Evolutionary conservation across 1,140 invertebrate species (phyloP), one percentile per base, ranked within the genome.

Genomic region (Drosophila elegans): DNA sequence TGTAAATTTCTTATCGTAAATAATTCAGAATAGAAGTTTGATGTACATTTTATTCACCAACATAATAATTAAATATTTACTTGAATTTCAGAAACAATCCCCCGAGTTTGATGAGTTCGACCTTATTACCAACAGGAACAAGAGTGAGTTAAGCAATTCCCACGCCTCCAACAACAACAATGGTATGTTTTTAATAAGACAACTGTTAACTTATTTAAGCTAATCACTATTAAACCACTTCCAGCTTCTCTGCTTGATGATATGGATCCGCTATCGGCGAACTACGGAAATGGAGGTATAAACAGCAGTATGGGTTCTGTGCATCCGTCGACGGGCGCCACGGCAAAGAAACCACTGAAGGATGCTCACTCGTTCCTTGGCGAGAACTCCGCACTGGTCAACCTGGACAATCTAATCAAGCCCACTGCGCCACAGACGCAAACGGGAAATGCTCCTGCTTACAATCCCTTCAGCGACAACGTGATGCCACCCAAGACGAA

Each of bases 321-420:
- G 46, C 80, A 89, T 62, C 85, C 80, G 13, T 88, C 90, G 27
- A 88, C 90, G 32, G 83, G 83, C 6, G 88, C 91, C 60, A 85
- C 81, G n/a, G 76, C 91, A 27, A 92, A 93, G 78, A 92, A 92
- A 72, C 91, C 85, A 53, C 96, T 97, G 92, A 98, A 98, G 93
- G 98, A 97, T 57, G 97, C 98, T 7, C 97, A 98, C 78, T 96
- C 95, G 78, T 99, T 99, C 93, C 94, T 99, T 6, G 98, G 98
- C 16, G 97, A 98, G 93, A 99, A 99, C 93, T 98, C 97, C 21
- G 95, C 96, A 75, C 94, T 99, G 64, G 98, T 99, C 44, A 99
- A 99, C 94, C 94, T 99, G 85, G 98, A 99, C 93, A 98, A 98
- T 93, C 94, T 99, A 86, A 96, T 99, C 66, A 97, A 96, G 79